Evolutionary conservation across 1,140 invertebrate species (phyloP).

Genomic region (Drosophila bifasciata): DNA sequence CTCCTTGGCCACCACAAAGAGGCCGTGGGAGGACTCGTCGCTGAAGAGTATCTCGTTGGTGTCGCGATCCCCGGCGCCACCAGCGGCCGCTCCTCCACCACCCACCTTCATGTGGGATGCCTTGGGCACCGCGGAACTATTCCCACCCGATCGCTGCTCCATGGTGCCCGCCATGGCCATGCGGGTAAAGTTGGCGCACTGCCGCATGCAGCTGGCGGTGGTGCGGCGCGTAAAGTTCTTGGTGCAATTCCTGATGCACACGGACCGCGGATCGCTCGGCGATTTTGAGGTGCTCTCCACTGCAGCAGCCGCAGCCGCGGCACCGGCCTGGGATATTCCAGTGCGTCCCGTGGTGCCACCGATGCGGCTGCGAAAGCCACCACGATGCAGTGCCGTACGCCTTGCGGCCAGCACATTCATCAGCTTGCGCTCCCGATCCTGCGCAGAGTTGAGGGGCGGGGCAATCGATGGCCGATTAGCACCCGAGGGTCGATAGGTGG

Average conservation of each 20-base stretch:
- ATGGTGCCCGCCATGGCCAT: constrained; percentile 61
- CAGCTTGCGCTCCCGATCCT: constrained; percentile 85
- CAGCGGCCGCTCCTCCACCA: neutral
- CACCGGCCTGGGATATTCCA: constrained; percentile 42
- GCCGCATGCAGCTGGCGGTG: constrained; percentile 81
- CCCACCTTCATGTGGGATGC: neutral
- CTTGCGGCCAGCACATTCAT: constrained; percentile 85
- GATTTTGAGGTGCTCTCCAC: constrained; percentile 75
- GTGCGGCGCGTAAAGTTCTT: constrained; percentile 83
- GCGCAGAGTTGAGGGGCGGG: constrained; percentile 56
- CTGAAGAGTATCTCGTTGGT: constrained; percentile 83
- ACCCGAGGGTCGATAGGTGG: constrained; percentile 64
- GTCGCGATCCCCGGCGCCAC: constrained; percentile 48
- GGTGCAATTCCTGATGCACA: constrained; percentile 82
- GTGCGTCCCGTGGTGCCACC: constrained; percentile 75
- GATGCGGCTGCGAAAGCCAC: constrained; percentile 83
- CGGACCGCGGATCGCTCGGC: constrained; percentile 72
- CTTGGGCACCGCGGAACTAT: constrained; percentile 45
- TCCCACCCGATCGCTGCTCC: neutral
- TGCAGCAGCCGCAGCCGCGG: constrained; percentile 28
- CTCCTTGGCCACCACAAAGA: constrained; percentile 80
- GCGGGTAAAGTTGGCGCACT: constrained; percentile 75
- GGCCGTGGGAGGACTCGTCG: constrained; percentile 79
- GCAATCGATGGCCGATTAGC: constrained; percentile 58
- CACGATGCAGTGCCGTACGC: constrained; percentile 83